Conservation (phyloP, 2,888 invertebrate species). For the Drosophila putrida region DNA sequence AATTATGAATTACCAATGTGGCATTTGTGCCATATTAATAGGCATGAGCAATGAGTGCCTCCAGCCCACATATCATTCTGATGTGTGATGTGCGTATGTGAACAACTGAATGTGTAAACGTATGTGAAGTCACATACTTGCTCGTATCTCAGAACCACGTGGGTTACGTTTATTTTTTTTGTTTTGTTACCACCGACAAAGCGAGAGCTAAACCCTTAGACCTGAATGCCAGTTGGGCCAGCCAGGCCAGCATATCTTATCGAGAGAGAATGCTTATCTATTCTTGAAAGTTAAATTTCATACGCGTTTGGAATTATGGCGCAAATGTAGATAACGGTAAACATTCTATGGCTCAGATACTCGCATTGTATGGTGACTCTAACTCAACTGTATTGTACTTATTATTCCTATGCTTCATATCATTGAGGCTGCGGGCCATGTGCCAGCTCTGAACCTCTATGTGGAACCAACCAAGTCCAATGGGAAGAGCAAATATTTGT, state of each 20-base stretch:
- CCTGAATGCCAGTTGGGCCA: not conserved
- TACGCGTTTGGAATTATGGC: constrained; percentile 65
- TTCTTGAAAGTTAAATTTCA: constrained; percentile 62
- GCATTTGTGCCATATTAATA: constrained; percentile 55
- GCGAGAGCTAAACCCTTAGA: constrained; percentile 5
- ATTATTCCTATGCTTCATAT: not conserved
- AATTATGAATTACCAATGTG: constrained; percentile 64
- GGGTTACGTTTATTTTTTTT: constrained; percentile 14
- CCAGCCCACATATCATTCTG: constrained; percentile 22
- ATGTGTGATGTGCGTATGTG: constrained; percentile 9
- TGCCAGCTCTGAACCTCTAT: not conserved
- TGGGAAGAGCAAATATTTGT: constrained; percentile 54
- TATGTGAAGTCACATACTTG: constrained; percentile 4
- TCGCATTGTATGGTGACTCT: too few species aligned
- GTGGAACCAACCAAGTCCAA: constrained; percentile 3
- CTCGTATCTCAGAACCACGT: constrained; percentile 33
- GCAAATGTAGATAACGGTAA: constrained; percentile 65
- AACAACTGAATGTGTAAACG: not conserved
- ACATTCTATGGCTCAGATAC: not conserved
- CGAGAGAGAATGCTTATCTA: constrained; percentile 54
- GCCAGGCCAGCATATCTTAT: constrained; percentile 62
- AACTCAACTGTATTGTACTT: not conserved
- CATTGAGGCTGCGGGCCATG: constrained; percentile 29
- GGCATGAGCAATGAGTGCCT: constrained; percentile 44
- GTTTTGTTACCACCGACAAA: constrained; percentile 14